Base-by-base conservation (phyloP, 2,888 invertebrate species). In the Lacanobia oleracea region DNA sequence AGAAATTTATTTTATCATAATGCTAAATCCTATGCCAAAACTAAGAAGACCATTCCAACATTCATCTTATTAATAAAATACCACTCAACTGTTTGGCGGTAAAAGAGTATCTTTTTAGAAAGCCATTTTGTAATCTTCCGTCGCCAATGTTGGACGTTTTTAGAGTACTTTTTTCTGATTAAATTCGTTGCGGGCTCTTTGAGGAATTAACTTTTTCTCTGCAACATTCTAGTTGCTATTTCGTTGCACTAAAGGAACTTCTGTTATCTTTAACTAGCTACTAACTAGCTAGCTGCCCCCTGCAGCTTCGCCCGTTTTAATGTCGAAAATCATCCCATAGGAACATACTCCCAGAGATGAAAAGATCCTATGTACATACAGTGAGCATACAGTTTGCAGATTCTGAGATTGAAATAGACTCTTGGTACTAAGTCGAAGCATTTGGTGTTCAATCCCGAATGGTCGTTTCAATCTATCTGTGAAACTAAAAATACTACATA, bases 181-280 rank as follows among this genome's bases (percentile, higher is more conserved):
- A 68, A 72, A 70, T 67, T 72, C n/a, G 54, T 62, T 62, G 53
- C 77, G 61, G 67, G n/a, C 27, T 67, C 59, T 63, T 72, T 50
- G 62, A 72, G 21, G 66, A 67, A 76, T 64, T 64, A 37, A 45
- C 53, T 72, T 59, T 61, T 23, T 37, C 23, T 18, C 9, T 8
- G 51, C 23, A 14, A 27, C 12, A 18, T 43, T 33, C 9, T 61
- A 18, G 7, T 57, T 43, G 7, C 12, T 54, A 33, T 60, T 40
- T 54, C 40, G 1, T 51, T 1, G n/a, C 8, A 37, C 21, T 64
- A 63, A 53, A 60, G 5, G 16, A 21, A 60, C n/a, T 33, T 27
- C 3, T 50, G 2, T n/a, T 53, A 14, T 61, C 2, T 45, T 51
- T 12, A 57, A 37, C 2, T 54, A 33, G 61, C 51, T 70, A 27